These are phyloP conservation scores for Austrolebias charrua DNA, from an alignment of 2,797 vertebrate species.

Conservation along the genomic window DNA sequence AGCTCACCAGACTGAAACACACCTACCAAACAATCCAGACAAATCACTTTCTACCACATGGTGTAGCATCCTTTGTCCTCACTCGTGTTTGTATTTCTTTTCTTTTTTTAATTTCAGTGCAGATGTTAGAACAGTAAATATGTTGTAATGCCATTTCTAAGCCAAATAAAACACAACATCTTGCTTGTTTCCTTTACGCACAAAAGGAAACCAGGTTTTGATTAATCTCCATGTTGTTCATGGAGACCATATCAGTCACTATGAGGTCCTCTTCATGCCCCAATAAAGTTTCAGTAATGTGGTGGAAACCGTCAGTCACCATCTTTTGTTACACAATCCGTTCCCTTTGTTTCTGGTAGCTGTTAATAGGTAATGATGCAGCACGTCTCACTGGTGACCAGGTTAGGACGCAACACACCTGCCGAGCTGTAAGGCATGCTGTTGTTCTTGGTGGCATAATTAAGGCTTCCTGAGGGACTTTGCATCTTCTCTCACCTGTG, in stretches of 20 bases:
- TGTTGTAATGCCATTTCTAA: constrained; percentile 32
- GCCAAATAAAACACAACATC: background rate
- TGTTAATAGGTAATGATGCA: constrained; percentile 24
- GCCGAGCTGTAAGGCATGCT: constrained; percentile 42
- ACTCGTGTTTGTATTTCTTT: constrained; percentile 26
- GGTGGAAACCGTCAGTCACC: constrained; percentile 34
- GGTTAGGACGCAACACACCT: constrained; percentile 49
- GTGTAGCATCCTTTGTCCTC: constrained; percentile 1
- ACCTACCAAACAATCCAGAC: constrained; percentile 42
- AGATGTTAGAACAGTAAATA: constrained; percentile 18
- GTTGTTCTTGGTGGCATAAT: constrained; percentile 55
- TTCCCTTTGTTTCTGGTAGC: constrained; percentile 34
- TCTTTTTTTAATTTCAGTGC: background rate
- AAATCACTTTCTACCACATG: constrained; percentile 29
- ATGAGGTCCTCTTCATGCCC: background rate
- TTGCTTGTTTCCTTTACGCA: constrained; percentile 36
- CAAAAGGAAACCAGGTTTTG: constrained; percentile 13
- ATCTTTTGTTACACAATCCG: constrained; percentile 6
- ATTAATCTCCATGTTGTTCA: constrained; percentile 10
- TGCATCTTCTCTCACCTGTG: constrained; percentile 58
- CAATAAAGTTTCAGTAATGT: constrained; percentile 22
- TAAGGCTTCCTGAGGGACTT: constrained; percentile 64
- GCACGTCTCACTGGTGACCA: constrained; percentile 22
- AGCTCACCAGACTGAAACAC: constrained; percentile 46
- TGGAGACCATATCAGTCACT: constrained; percentile 19